Conservation (phyloP, 2,113 vertebrate species). For the Tychaedon coryphoeus region DNA sequence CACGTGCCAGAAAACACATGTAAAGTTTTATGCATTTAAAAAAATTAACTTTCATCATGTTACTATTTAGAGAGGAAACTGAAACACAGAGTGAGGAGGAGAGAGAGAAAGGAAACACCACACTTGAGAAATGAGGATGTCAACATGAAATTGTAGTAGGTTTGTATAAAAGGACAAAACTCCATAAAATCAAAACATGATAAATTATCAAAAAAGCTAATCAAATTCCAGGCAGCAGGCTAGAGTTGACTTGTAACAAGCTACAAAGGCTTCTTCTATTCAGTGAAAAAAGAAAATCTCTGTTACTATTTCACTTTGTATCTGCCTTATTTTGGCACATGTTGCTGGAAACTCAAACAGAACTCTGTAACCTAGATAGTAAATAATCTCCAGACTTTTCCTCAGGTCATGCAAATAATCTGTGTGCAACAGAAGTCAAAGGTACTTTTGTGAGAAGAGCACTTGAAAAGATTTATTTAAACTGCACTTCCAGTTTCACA, state of each 20-base stretch:
- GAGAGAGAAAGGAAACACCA: not conserved
- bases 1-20: not conserved
- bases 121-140: not conserved
- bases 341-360: slow-evolving; percentile 49
- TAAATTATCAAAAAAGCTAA: not conserved
- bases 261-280: slow-evolving; percentile 8
- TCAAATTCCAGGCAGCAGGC: not conserved
- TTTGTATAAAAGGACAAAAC: not conserved
- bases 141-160: not conserved
- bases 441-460: slow-evolving; percentile 43
- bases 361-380: not conserved
- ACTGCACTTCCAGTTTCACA: slow-evolving; percentile 38
- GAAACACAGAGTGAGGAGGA: not conserved
- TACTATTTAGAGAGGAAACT: not conserved
- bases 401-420: slow-evolving; percentile 23
- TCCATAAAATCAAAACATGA: not conserved
- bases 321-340: slow-evolving; percentile 26
- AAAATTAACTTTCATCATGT: not conserved
- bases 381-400: slow-evolving; percentile 50
- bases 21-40: not conserved
- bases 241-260: not conserved
- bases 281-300: not conserved
- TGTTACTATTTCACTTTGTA: not conserved
- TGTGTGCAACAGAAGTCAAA: slow-evolving; percentile 15
- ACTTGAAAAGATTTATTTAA: slow-evolving; percentile 14